Percentiles rank a stretch among this genome's conserved stretches.
phyloP scores from a whole-genome alignment of 2,113 vertebrate species.

The Salvelinus fontinalis region DNA sequence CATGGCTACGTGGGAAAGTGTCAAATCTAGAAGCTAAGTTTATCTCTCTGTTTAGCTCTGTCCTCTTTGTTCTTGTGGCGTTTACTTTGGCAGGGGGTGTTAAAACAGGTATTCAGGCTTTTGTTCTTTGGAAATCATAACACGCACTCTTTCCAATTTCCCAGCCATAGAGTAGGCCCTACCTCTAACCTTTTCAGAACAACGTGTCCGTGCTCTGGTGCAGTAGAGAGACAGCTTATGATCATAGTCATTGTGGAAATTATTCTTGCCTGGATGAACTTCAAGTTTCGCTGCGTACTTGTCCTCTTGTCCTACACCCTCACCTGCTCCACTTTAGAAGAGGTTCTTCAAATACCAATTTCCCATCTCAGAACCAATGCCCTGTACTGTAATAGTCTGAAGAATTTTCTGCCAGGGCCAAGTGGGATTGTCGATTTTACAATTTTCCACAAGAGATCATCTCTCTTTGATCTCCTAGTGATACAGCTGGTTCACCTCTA shows the following conservation, averaged over 20 bases:
- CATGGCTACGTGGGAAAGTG: too few species aligned
- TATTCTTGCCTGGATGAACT: conserved; percentile 56
- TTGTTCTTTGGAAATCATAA: conserved; percentile 43
- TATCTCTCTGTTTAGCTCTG: conserved; percentile 21
- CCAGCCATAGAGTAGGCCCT: conserved; percentile 26
- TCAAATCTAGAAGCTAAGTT: conserved; percentile 18
- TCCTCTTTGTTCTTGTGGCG: conserved; percentile 43
- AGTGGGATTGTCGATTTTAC: conserved; percentile 58
- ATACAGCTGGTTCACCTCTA: conserved; percentile 45
- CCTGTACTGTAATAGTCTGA: conserved; percentile 46
- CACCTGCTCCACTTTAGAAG: conserved; percentile 52
- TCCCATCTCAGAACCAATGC: conserved; percentile 47
- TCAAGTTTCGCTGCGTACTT: conserved; percentile 44
- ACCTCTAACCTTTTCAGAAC: conserved; percentile 32
- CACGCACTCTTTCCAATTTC: conserved; percentile 30
- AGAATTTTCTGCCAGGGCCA: conserved; percentile 43
- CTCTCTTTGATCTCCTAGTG: conserved; percentile 57
- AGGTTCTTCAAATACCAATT: conserved; percentile 50
- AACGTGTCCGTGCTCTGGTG: conserved; percentile 47
- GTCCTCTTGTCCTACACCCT: conserved; percentile 27
- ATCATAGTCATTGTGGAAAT: conserved; percentile 61
- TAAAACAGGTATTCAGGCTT: conserved; percentile 51
- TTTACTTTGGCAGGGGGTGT: conserved; percentile 50
- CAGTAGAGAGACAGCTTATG: conserved; percentile 37
- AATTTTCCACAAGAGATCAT: conserved; percentile 64